Percentiles rank a stretch among this genome's conserved stretches.
Conservation (phyloP, 1,140 invertebrate genomes). For the Drosophila pachea region DNA sequence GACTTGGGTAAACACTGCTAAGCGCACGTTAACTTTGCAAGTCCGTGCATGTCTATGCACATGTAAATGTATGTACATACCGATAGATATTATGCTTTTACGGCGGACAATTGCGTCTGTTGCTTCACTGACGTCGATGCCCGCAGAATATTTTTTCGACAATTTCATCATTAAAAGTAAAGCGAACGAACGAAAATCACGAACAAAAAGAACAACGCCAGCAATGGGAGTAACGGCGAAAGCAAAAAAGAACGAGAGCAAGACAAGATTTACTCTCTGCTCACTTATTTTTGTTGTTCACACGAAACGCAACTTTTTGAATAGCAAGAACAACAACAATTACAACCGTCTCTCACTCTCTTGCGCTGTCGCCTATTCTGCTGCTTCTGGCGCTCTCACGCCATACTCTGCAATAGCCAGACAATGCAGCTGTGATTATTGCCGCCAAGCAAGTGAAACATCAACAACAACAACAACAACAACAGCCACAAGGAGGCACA, state of each 20-base stretch:
- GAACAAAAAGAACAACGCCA: background rate
- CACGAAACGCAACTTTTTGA: conserved; percentile 10
- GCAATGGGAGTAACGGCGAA: background rate
- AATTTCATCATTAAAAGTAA: conserved; percentile 67
- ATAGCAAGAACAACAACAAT: conserved; percentile 8
- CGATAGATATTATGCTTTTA: background rate
- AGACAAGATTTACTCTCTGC: conserved; percentile 1
- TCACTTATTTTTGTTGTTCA: conserved; percentile 16
- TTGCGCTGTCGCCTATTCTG: background rate
- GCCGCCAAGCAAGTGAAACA: conserved; percentile 32
- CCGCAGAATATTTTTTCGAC: conserved; percentile 48
- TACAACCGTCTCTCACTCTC: background rate
- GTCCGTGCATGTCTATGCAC: background rate
- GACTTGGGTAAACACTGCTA: background rate
- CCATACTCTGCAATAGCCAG: conserved; percentile 39
- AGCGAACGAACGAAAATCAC: background rate
- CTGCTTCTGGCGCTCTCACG: background rate
- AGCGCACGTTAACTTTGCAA: conserved; percentile 24
- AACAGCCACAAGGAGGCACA: background rate
- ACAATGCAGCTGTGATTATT: conserved; percentile 68
- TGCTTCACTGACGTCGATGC: conserved; percentile 14
- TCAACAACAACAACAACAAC: conserved; percentile 17
- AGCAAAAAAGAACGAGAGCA: background rate
- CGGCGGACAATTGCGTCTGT: conserved; percentile 2
- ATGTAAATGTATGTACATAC: conserved; percentile 1